These are phyloP conservation scores for Lycocerus yunnanus DNA, from an alignment of 2,888 invertebrate species.

Conservation along the genomic window DNA sequence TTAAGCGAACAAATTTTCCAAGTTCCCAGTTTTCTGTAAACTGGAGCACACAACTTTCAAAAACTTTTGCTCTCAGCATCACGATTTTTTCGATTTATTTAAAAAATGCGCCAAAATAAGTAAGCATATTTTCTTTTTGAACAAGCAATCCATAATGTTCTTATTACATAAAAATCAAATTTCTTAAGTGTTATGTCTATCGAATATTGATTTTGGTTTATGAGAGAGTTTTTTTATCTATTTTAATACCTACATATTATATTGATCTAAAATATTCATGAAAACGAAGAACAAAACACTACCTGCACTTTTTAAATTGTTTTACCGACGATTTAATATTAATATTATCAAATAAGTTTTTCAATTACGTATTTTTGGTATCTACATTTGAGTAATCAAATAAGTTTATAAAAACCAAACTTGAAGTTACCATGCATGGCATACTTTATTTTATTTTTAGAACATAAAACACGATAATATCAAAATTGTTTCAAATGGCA, in stretches of 20 bases:
- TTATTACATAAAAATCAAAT: not conserved
- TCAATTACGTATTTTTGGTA: not conserved
- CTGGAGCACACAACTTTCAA: not conserved
- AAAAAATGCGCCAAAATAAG: not conserved
- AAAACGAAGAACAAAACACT: not conserved
- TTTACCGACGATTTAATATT: no score
- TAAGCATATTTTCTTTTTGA: not conserved
- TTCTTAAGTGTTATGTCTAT: not conserved
- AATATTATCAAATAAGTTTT: no score
- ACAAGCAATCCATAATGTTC: not conserved
- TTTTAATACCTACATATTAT: no score
- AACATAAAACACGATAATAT: not conserved
- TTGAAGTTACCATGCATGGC: not conserved
- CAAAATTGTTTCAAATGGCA: not conserved
- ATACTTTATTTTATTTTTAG: not conserved
- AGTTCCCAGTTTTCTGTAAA: not conserved
- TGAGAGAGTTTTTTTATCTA: not conserved
- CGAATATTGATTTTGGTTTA: not conserved
- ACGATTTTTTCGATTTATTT: not conserved
- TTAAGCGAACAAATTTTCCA: not conserved
- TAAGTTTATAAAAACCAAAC: not conserved
- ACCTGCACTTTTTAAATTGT: not conserved
- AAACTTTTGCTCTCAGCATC: not conserved
- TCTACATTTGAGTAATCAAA: not conserved
- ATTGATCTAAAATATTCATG: not conserved